Base-by-base conservation (phyloP, 2,797 vertebrate species). In the Zalophus californianus region DNA sequence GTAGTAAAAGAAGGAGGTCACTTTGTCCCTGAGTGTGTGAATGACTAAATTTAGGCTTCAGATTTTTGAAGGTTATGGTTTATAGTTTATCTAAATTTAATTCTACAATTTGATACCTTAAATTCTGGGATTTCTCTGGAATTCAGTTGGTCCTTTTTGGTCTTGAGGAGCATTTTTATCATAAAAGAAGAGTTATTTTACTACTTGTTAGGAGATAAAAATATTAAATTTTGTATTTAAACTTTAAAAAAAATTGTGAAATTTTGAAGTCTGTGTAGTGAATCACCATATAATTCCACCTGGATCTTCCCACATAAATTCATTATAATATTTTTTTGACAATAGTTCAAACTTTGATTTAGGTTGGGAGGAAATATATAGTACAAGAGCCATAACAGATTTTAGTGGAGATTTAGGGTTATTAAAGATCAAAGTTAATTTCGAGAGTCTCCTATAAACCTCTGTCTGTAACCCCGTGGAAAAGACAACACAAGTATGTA, bases 81-180 rank as follows among this genome's bases (percentile, higher is more conserved):
- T 56, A 70, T 89, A 44, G 0, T 94, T 95, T 60, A n/a, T 62
- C 21, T 79, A 83, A 96, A 86, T 89, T 83, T 85, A 85, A 94
- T 90, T 83, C 73, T 50, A 32, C 0, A 86, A 21, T 35, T 56
- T 64, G 70, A 48, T 35, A 64, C 9, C 13, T 35, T 72, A 89
- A 48, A 27, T 90, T 95, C 29, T 83, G 35, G 50, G 41, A 23
- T 91, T 85, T 91, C 7, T 5, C 27, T 91, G 12, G 25, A 73
- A 84, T 60, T 96, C 58, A 73, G 25, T 56, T 72, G 72, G 29
- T 58, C 1, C 6, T 29, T 3, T 5, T 95, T 84, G 54, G 21
- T 5, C 1, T 83, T 68, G 5, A 66, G 35, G n/a, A 88, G 5
- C 13, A 70, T 72, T 91, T 89, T 94, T 89, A 41, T n/a, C n/a